Base-by-base conservation (phyloP, 2,888 invertebrate species). In the Diaperis boleti region DNA sequence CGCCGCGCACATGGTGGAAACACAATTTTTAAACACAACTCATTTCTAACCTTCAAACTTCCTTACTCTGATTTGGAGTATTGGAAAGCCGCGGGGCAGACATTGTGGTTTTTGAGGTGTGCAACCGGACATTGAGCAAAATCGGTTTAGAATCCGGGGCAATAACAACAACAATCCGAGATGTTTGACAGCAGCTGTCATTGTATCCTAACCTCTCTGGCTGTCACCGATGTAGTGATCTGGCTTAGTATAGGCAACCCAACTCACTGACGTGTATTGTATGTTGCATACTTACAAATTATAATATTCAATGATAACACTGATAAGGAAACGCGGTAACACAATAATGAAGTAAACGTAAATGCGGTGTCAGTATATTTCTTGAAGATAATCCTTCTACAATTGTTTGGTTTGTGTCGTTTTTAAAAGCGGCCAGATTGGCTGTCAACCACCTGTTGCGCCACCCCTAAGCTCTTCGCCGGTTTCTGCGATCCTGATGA, bases 401-500 rank as follows among this genome's bases (percentile, higher is more conserved):
- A 26, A 26, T 26, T 2, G 3, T 6, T 26, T 26, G 26, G 3
- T n/a, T n/a, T 42, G n/a, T 45, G 8, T 14, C 26, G 5, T 29
- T 26, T 20, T 18, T 2, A 13, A 5, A 13, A 11, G 2, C 26
- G 6, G n/a, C 6, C 26, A 20, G 2, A 26, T 11, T 11, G 26
- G 26, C 13, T 11, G 11, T 7, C 37, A 3, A 42, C 60, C 64
- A 56, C 60, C 37, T 64, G 64, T 64, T 61, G 64, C 56, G 7
- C 52, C 10, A 26, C 11, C 13, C 61, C 70, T 59, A 26, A 39
- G 39, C 39, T 35, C 69, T 60, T 39, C 42, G 39, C 39, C 39
- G n/a, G 8, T 60, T 70, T 52, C 67, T 75, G 69, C 60, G 55
- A 60, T 67, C 74, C 75, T 72, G 64, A 54, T 72, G 29, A 45